These are phyloP conservation scores for Drosophila fungiperda DNA, from an alignment of 2,888 invertebrate genomes.

Conservation along the genomic window DNA sequence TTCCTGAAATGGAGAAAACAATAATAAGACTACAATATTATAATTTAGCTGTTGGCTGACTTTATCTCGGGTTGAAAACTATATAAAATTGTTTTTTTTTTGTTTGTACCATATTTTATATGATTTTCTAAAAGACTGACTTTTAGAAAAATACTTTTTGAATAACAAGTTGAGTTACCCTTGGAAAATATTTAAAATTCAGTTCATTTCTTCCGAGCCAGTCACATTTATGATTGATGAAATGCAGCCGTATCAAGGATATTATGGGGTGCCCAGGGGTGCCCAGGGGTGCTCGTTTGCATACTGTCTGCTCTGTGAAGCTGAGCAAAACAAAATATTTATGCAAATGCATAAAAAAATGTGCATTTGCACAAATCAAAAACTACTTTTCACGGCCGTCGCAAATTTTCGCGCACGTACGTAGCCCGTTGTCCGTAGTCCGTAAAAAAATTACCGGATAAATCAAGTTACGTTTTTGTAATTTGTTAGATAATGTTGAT, in stretches of 20 bases:
- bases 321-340: constrained; percentile 25
- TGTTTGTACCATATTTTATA: too few species aligned
- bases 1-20: too few species aligned
- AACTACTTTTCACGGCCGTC: constrained; percentile 71
- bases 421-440: constrained; percentile 10
- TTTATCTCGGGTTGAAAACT: too few species aligned
- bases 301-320: not conserved
- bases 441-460: constrained; percentile 82
- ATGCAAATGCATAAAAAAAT: constrained; percentile 38
- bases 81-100: too few species aligned
- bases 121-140: too few species aligned
- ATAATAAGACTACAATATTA: too few species aligned
- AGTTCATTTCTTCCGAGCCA: not conserved
- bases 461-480: constrained; percentile 83
- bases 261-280: not conserved
- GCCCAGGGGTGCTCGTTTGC: not conserved
- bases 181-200: not conserved
- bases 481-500: constrained; percentile 83
- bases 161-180: not conserved
- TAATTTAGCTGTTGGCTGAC: too few species aligned
- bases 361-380: constrained; percentile 45
- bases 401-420: constrained; percentile 53
- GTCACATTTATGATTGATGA: not conserved
- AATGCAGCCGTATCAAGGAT: not conserved
- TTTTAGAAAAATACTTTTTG: not conserved